Evolutionary conservation across 2,113 vertebrate genomes (phyloP).

Genomic region (Indicator maculatus): DNA sequence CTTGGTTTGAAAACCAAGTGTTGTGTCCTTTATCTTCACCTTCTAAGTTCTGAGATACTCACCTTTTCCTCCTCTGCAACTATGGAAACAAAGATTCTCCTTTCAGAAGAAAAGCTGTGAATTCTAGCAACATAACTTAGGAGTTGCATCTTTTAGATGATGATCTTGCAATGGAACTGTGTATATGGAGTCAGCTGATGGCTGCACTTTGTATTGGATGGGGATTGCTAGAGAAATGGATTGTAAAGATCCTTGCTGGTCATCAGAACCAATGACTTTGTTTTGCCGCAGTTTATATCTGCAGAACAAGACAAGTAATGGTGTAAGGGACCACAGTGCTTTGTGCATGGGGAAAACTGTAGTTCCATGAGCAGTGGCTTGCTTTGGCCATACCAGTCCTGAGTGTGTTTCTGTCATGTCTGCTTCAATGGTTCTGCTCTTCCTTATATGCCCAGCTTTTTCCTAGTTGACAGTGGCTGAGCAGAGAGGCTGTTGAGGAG

Average conservation of each 20-base stretch:
- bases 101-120: background rate
- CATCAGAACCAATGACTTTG: background rate
- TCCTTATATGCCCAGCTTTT: background rate
- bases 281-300: background rate
- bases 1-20: background rate
- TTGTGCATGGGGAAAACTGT: background rate
- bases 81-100: background rate
- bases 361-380: background rate
- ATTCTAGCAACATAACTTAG: background rate
- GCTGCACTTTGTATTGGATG: background rate
- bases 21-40: background rate
- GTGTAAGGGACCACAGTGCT: rapidly evolving
- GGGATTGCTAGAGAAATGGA: background rate
- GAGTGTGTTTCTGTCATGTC: background rate
- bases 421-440: background rate
- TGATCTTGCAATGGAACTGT: background rate
- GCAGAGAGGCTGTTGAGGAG: background rate
- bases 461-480: background rate
- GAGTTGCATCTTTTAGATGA: background rate
- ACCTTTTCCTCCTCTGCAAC: background rate
- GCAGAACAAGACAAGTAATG: background rate
- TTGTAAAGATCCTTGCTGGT: background rate
- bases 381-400: background rate
- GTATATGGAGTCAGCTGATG: background rate
- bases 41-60: background rate